phyloP scores from a whole-genome alignment of 1,140 invertebrate species.

The Papilio dardanus region DNA sequence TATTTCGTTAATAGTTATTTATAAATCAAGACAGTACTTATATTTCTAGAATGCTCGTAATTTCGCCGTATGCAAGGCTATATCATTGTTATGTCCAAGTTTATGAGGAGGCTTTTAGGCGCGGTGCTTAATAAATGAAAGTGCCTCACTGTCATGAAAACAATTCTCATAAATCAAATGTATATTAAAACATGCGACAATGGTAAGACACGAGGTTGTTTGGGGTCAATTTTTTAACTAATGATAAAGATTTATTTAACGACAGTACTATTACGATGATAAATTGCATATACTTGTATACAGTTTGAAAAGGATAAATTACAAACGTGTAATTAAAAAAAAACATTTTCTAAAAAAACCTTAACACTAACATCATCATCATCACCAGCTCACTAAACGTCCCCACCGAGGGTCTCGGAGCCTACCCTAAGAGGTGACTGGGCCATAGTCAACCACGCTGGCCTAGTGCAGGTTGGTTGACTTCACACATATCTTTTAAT shows the following conservation, averaged over 20 bases:
- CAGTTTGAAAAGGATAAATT: not conserved
- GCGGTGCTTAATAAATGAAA: slow-evolving; percentile 31
- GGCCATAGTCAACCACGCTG: too few relatives aligned
- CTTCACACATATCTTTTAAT: too few relatives aligned
- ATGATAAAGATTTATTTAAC: not conserved
- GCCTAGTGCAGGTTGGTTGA: too few relatives aligned
- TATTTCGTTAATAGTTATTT: not conserved
- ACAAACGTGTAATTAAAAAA: too few relatives aligned
- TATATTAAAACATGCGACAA: slow-evolving; percentile 23
- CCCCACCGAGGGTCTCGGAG: too few relatives aligned
- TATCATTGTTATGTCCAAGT: slow-evolving; percentile 10
- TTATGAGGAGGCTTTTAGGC: slow-evolving; percentile 21
- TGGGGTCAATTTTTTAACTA: not conserved
- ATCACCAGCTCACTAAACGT: too few relatives aligned
- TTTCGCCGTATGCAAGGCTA: not conserved
- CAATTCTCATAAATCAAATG: slow-evolving; percentile 26
- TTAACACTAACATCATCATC: too few relatives aligned
- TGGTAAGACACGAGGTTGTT: slow-evolving; percentile 3
- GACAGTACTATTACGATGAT: not conserved
- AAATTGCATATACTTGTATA: not conserved
- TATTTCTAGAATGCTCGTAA: slow-evolving; percentile 4
- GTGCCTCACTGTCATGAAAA: slow-evolving; percentile 26
- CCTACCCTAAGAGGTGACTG: too few relatives aligned
- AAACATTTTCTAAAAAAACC: too few relatives aligned
- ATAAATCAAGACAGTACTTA: not conserved